These are phyloP conservation scores for Acleris cristana DNA, from an alignment of 2,888 invertebrate genomes.

Conservation along the genomic window DNA sequence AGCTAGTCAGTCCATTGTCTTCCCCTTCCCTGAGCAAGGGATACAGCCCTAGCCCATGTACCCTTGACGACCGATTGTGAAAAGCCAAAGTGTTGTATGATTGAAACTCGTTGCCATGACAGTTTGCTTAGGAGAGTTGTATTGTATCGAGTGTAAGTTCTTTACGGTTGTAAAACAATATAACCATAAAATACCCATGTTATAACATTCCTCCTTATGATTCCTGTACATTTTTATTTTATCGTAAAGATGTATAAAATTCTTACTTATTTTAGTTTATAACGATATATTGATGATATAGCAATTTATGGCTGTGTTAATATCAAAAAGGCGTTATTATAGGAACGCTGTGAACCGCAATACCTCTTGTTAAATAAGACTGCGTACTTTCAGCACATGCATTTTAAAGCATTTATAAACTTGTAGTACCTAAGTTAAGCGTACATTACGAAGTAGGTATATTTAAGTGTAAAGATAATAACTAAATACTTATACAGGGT, in stretches of 20 bases:
- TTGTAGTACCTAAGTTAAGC: conserved; percentile 15
- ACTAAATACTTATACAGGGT: neutral
- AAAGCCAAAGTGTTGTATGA: conserved; percentile 1
- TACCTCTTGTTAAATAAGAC: conserved; percentile 78
- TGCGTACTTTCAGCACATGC: conserved; percentile 63
- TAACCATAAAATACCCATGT: conserved; percentile 42
- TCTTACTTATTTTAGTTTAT: conserved; percentile 45
- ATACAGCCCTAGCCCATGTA: too few species aligned
- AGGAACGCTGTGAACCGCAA: conserved; percentile 71
- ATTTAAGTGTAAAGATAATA: conserved; percentile 11
- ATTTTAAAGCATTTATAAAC: conserved; percentile 50
- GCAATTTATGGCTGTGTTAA: conserved; percentile 79
- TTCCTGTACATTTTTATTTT: conserved; percentile 26
- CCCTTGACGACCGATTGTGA: too few species aligned
- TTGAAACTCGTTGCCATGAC: conserved; percentile 39
- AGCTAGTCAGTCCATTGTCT: too few species aligned
- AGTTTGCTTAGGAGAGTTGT: conserved; percentile 56
- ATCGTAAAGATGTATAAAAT: conserved; percentile 33
- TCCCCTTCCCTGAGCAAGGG: too few species aligned
- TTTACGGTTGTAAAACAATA: conserved; percentile 15
- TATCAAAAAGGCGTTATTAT: conserved; percentile 78
- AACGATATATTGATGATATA: conserved; percentile 52
- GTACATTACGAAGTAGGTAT: conserved; percentile 8
- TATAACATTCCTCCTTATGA: conserved; percentile 46
- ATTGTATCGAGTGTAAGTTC: conserved; percentile 57